Evolutionary conservation across 2,113 vertebrate species (phyloP).

Genomic region (Anseranas semipalmata): DNA sequence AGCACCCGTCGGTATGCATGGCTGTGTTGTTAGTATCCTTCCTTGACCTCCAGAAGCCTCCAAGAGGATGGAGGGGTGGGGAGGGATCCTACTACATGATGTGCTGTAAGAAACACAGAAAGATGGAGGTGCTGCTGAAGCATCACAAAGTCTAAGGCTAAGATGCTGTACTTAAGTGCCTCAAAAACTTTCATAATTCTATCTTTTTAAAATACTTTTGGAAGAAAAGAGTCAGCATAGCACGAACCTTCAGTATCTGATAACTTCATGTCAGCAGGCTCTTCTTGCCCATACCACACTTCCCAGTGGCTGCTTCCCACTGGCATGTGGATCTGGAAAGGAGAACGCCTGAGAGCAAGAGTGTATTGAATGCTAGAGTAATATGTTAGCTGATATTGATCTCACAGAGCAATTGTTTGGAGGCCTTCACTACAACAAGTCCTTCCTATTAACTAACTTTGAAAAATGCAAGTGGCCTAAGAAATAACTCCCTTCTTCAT

Average conservation of each 20-base stretch:
- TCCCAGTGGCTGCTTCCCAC: neutral
- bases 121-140: neutral
- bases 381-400: neutral
- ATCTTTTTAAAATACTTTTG: neutral
- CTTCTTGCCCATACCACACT: neutral
- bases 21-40: neutral
- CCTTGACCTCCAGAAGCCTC: neutral
- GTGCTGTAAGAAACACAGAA: neutral
- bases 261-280: neutral
- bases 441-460: neutral
- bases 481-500: neutral
- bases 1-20: neutral
- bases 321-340: neutral
- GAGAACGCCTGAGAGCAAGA: neutral
- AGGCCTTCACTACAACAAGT: neutral
- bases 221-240: neutral
- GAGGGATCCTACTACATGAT: neutral
- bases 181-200: neutral
- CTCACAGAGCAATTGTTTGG: neutral
- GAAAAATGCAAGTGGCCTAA: neutral
- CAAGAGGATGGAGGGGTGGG: neutral
- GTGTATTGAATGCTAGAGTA: neutral
- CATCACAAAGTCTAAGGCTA: neutral
- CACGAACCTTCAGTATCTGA: neutral
- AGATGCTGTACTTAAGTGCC: neutral